Evolutionary conservation across 2,113 vertebrate species (phyloP), one percentile per base, ranked within the genome.

Genomic region (Isurus oxyrinchus): DNA sequence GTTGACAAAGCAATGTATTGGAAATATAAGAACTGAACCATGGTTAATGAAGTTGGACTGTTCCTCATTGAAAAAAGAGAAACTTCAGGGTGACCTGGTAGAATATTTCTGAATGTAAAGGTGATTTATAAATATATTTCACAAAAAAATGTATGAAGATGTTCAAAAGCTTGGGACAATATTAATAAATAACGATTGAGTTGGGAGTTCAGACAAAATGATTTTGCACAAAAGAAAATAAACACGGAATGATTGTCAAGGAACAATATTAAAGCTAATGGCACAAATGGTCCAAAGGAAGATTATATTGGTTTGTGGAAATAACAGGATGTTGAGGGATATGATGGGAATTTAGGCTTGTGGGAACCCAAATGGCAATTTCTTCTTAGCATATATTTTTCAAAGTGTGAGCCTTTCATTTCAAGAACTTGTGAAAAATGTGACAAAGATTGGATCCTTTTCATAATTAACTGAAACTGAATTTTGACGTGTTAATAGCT

Each of bases 401-500:
- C n/a, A 23, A 94, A 94, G 14, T 31, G 8, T 14, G n/a, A 66
- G 35, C 90, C 21, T 40, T 94, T 93, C 55, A 93, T 93, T 61
- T 63, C n/a, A 94, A 94, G 35, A 23, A n/a, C 66, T 95, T 35
- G 76, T 95, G 94, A 95, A 95, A 72, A 35, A 55, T 95, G 55
- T 59, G 27, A 55, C 49, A 31, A 72, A 13, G 25, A 31, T 7
- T 59, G 35, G 40, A 95, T 49, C n/a, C 40, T 69, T 95, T 94
- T 53, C 67, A 53, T 55, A 72, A 72, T 49, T 95, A 7, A 5
- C 23, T 72, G 23, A 72, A 59, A 59, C 55, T 72, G 94, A 76
- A 72, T 53, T 72, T 95, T 72, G 44, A 53, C 44, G 35, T 44
- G 61, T 5, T 76, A 72, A 35, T 95, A 31, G 69, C 31, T 72